Conservation (phyloP, 2,888 invertebrate genomes). For the Andricus curvator region DNA sequence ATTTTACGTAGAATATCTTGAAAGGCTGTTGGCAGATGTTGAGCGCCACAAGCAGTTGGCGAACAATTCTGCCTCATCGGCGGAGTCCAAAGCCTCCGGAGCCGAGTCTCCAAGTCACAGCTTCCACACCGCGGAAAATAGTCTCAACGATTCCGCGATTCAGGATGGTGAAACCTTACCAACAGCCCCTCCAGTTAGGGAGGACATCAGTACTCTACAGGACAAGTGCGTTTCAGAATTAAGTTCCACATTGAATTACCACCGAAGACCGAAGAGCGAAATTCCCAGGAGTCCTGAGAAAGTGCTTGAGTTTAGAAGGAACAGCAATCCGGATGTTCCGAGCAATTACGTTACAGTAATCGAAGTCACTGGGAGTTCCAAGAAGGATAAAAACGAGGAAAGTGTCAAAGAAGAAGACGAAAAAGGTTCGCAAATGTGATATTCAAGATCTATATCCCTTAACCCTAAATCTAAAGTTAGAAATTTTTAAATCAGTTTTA, state of each 20-base stretch:
- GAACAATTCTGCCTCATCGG: slow-evolving; percentile 74
- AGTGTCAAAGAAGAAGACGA: slow-evolving; percentile 80
- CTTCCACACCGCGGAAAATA: slow-evolving; percentile 58
- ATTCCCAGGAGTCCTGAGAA: slow-evolving; percentile 75
- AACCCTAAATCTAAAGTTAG: no score
- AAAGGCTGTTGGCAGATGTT: slow-evolving; percentile 90
- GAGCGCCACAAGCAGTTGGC: slow-evolving; percentile 85
- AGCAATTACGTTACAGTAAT: slow-evolving; percentile 92
- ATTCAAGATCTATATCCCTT: background rate
- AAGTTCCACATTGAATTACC: slow-evolving; percentile 72
- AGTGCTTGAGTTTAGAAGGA: slow-evolving; percentile 73
- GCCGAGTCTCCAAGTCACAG: slow-evolving; percentile 60
- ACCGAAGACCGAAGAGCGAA: slow-evolving; percentile 74
- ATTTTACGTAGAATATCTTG: slow-evolving; percentile 93
- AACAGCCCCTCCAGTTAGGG: slow-evolving; percentile 62
- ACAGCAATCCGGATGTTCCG: slow-evolving; percentile 78
- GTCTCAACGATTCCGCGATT: slow-evolving; percentile 55
- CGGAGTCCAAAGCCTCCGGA: slow-evolving; percentile 75
- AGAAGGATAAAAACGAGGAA: slow-evolving; percentile 73
- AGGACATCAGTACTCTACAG: slow-evolving; percentile 76
- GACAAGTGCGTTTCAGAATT: slow-evolving; percentile 78
- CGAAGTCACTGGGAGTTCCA: slow-evolving; percentile 87
- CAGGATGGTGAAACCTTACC: slow-evolving; percentile 72
- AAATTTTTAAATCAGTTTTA: no score
- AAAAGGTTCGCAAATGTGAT: slow-evolving; percentile 69